Conservation (phyloP, 2,888 invertebrate genomes). For the Palloptera scutellata region DNA sequence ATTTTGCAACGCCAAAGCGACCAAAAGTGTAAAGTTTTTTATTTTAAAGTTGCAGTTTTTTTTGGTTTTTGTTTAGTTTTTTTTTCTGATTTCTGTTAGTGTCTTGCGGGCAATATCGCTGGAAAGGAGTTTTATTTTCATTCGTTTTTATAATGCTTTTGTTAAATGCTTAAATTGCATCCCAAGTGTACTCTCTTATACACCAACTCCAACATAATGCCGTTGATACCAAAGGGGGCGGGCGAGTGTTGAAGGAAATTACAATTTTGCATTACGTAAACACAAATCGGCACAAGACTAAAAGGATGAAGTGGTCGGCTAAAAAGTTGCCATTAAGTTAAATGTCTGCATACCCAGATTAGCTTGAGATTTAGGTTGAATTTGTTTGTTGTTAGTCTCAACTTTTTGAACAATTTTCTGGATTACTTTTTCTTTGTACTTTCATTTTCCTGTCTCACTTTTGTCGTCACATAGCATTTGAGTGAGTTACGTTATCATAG, state of each 20-base stretch:
- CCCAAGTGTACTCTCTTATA: not conserved
- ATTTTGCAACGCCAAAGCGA: constrained; percentile 35
- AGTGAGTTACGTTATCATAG: too few relatives aligned
- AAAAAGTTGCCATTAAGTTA: not conserved
- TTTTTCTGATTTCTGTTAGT: constrained; percentile 7
- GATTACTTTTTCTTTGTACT: not conserved
- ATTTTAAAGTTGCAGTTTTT: constrained; percentile 9
- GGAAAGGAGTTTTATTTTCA: not conserved
- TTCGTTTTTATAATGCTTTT: not conserved
- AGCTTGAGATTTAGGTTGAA: not conserved
- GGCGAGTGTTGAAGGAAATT: too few relatives aligned
- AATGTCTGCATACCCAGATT: too few relatives aligned
- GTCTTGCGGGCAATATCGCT: not conserved
- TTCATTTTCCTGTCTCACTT: not conserved
- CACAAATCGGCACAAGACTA: constrained; percentile 5
- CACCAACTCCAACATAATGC: too few relatives aligned
- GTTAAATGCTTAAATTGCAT: constrained; percentile 20
- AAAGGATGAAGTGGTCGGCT: not conserved
- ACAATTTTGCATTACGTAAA: constrained; percentile 11
- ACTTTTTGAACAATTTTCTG: not conserved
- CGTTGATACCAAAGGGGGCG: too few relatives aligned
- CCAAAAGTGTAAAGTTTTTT: not conserved
- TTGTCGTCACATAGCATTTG: not conserved
- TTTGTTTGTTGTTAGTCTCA: not conserved
- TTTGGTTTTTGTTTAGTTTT: not conserved